Conservation (phyloP, 2,797 vertebrate species). For the Enteromius afrohamiltoni region DNA sequence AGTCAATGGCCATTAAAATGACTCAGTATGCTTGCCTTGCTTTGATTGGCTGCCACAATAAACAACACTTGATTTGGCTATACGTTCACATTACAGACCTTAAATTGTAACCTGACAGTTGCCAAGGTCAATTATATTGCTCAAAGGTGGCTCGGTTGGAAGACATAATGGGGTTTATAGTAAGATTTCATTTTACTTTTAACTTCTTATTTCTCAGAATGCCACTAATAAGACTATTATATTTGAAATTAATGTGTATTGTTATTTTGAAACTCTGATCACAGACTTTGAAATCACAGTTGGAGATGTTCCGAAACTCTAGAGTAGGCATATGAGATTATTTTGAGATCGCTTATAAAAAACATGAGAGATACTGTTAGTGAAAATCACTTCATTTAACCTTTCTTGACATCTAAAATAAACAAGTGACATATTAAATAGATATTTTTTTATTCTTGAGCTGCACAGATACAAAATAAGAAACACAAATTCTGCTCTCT, state of each 20-base stretch:
- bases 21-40: slow-evolving; percentile 66
- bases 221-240: not conserved
- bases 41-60: slow-evolving; percentile 63
- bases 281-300: not conserved
- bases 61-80: slow-evolving; percentile 42
- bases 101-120: not conserved
- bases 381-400: not conserved
- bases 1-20: slow-evolving; percentile 67
- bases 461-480: not conserved
- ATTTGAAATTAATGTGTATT: not conserved
- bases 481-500: not conserved
- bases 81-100: slow-evolving; percentile 23
- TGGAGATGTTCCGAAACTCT: not conserved
- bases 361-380: not conserved
- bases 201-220: not conserved
- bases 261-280: not conserved
- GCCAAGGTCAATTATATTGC: not conserved
- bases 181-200: not conserved
- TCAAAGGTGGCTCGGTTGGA: not conserved
- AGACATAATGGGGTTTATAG: not conserved
- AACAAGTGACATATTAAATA: not conserved
- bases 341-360: not conserved
- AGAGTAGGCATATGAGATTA: not conserved
- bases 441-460: not conserved
- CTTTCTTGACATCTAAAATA: not conserved